These are phyloP conservation scores for Neoarius graeffei DNA, from an alignment of 2,113 vertebrate species.

Conservation along the genomic window DNA sequence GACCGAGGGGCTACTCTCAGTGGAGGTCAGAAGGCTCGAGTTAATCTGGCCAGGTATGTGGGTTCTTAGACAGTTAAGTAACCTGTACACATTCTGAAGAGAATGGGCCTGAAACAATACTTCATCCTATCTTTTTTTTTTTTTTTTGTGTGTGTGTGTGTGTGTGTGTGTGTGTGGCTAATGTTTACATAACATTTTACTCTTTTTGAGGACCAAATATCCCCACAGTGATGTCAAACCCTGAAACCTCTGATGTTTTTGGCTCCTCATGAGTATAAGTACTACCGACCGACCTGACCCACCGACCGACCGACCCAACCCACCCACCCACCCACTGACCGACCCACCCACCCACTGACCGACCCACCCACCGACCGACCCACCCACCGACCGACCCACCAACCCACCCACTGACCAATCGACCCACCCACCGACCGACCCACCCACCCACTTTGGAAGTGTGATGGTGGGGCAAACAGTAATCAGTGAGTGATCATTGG, in stretches of 20 bases:
- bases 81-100: neutral
- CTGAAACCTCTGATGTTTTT: neutral
- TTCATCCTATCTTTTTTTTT: neutral
- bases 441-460: too few relatives aligned
- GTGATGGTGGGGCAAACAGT: neutral
- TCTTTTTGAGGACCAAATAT: neutral
- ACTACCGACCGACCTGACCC: neutral
- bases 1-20: slow-evolving; percentile 91
- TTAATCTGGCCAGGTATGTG: slow-evolving; percentile 87
- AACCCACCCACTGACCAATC: too few relatives aligned
- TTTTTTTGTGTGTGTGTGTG: neutral
- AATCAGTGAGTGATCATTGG: neutral
- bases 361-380: too few relatives aligned
- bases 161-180: neutral
- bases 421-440: too few relatives aligned
- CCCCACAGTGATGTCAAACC: neutral
- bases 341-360: too few relatives aligned
- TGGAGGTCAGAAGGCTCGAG: slow-evolving; percentile 91
- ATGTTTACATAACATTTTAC: neutral
- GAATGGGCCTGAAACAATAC: neutral
- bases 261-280: neutral
- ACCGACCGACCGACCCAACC: too few relatives aligned
- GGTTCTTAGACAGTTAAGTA: neutral
- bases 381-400: too few relatives aligned
- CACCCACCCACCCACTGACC: too few relatives aligned